Evolutionary conservation across 2,113 vertebrate genomes (phyloP).

Genomic region (Calypte anna): DNA sequence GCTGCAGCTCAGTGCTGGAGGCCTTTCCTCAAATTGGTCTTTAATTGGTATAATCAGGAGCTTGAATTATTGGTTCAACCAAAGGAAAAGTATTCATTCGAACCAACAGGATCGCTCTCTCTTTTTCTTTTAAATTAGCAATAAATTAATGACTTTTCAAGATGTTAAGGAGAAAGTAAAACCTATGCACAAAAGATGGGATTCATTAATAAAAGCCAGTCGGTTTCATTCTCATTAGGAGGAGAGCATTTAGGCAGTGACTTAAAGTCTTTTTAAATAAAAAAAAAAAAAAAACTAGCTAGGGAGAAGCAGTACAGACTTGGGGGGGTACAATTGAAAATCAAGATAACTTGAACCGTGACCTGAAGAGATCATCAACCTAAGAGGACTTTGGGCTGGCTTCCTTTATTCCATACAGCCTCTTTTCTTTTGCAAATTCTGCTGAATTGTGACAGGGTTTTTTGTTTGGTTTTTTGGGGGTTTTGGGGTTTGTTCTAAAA

Average conservation of each 20-base stretch:
- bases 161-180: slow-evolving; percentile 62
- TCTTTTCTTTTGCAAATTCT: slow-evolving; percentile 67
- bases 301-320: slow-evolving; percentile 31
- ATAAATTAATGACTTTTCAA: slow-evolving; percentile 81
- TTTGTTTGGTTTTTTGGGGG: slow-evolving; percentile 61
- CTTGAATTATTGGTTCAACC: slow-evolving; percentile 85
- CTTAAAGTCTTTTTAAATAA: slow-evolving; percentile 39
- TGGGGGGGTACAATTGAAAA: slow-evolving; percentile 69
- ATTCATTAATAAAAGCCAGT: slow-evolving; percentile 66
- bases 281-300: slow-evolving; percentile 49
- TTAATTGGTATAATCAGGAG: slow-evolving; percentile 87
- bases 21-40: slow-evolving; percentile 76
- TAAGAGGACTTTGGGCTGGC: slow-evolving; percentile 65
- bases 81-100: slow-evolving; percentile 68
- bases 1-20: slow-evolving; percentile 82
- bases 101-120: slow-evolving; percentile 56
- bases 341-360: slow-evolving; percentile 74
- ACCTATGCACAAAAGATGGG: slow-evolving; percentile 72
- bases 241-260: slow-evolving; percentile 59
- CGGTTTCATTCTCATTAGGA: slow-evolving; percentile 64
- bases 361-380: slow-evolving; percentile 73
- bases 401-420: slow-evolving; percentile 50
- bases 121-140: slow-evolving; percentile 62
- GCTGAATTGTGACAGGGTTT: slow-evolving; percentile 63
- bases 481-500: slow-evolving; percentile 60